These are phyloP conservation scores for Podocnemis expansa DNA, from an alignment of 2,113 vertebrate genomes.

Conservation along the genomic window DNA sequence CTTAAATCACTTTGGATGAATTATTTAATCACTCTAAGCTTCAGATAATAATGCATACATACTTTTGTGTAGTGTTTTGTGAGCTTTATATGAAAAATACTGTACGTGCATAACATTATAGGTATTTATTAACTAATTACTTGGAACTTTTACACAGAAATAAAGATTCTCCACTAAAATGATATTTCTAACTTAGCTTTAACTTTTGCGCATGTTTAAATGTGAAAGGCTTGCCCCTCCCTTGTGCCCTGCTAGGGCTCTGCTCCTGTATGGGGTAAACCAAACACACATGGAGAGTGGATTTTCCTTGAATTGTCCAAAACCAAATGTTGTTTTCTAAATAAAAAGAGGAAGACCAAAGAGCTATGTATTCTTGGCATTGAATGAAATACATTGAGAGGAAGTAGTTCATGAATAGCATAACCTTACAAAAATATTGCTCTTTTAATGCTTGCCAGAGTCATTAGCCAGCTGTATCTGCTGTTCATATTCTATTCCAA, in stretches of 20 bases:
- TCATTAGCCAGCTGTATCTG: not conserved
- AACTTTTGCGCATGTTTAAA: not conserved
- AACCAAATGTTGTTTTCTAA: constrained; percentile 12
- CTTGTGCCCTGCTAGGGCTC: not conserved
- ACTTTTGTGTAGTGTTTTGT: not conserved
- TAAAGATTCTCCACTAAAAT: not conserved
- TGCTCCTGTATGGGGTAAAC: not conserved
- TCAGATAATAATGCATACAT: not conserved
- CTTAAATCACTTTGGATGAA: not conserved
- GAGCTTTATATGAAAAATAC: not conserved
- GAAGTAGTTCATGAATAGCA: not conserved
- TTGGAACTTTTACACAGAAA: not conserved
- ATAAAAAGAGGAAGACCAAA: not conserved
- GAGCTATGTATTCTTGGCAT: not conserved
- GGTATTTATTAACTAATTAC: not conserved
- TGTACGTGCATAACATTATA: not conserved
- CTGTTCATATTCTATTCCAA: not conserved
- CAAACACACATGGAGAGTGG: not conserved
- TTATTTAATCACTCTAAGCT: not conserved
- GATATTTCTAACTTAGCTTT: not conserved
- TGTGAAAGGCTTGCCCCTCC: not conserved
- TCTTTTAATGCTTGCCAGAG: not conserved
- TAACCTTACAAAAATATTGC: not conserved
- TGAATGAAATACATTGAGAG: not conserved
- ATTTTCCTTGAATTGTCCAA: constrained; percentile 9